Evolutionary conservation across 1,140 invertebrate genomes (phyloP).

Genomic region (Drosophila repleta): DNA sequence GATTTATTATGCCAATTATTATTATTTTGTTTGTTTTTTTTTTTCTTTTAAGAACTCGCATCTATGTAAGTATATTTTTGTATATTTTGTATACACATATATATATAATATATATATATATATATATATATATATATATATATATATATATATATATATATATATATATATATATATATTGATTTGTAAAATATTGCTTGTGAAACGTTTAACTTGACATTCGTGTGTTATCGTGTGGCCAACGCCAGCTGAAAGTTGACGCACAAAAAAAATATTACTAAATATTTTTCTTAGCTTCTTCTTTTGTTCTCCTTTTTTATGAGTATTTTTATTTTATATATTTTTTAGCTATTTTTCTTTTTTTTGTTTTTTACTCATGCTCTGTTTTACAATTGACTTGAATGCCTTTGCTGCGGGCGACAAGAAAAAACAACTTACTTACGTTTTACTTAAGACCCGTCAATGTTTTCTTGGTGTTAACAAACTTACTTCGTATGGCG

Average conservation of each 20-base stretch:
- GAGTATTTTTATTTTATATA: conserved; percentile 14
- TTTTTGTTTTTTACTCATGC: conserved; percentile 27
- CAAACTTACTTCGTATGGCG: conserved; percentile 65
- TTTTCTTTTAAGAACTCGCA: conserved; percentile 10
- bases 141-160: conserved; percentile 44
- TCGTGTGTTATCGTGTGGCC: conserved; percentile 38
- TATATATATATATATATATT: conserved; percentile 40
- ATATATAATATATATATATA: too few species aligned
- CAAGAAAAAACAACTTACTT: conserved; percentile 44
- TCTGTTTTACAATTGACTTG: conserved; percentile 70
- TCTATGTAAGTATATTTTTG: conserved; percentile 22
- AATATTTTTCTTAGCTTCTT: background rate
- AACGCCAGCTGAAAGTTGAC: conserved; percentile 43
- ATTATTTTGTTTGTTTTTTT: background rate
- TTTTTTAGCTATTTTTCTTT: background rate
- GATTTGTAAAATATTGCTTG: conserved; percentile 80
- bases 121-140: conserved; percentile 40
- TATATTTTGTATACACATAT: conserved; percentile 51
- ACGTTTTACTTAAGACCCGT: conserved; percentile 73
- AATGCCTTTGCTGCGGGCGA: conserved; percentile 41
- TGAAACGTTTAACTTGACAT: conserved; percentile 80
- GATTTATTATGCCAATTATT: conserved; percentile 34
- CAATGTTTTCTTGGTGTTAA: conserved; percentile 62
- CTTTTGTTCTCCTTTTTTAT: conserved; percentile 8
- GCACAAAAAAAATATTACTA: conserved; percentile 23